phyloP scores from a whole-genome alignment of 2,888 invertebrate species.

The Apotomis capreana region DNA sequence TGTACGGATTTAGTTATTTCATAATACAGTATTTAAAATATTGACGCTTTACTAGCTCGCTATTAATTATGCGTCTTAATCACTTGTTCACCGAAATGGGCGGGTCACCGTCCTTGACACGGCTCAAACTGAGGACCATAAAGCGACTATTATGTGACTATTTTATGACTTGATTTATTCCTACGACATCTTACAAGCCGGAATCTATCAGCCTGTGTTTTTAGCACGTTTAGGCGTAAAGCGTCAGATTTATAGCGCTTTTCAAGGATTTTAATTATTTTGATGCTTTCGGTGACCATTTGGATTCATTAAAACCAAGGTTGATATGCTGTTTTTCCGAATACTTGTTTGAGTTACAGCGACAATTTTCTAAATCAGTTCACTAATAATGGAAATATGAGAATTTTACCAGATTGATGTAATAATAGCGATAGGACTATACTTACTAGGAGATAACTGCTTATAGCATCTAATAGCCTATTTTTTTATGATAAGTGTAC shows the following conservation, averaged over 20 bases:
- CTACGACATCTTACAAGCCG: slow-evolving; percentile 30
- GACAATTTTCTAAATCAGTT: not conserved
- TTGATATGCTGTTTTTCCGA: not conserved
- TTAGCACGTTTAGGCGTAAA: slow-evolving; percentile 18
- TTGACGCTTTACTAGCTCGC: too few species aligned
- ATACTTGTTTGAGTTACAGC: not conserved
- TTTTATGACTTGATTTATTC: slow-evolving; percentile 27
- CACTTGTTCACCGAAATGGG: slow-evolving; percentile 5
- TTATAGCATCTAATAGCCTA: too few species aligned
- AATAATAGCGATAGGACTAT: too few species aligned
- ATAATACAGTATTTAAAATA: too few species aligned
- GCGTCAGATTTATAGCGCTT: not conserved
- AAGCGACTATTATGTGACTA: slow-evolving; percentile 25
- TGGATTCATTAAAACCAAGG: not conserved
- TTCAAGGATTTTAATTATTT: slow-evolving; percentile 22
- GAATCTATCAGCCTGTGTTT: slow-evolving; percentile 25
- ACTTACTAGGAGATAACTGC: too few species aligned
- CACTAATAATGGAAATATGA: too few species aligned
- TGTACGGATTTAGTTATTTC: too few species aligned
- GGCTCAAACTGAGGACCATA: slow-evolving; percentile 13
- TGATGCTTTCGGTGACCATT: not conserved
- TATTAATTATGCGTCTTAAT: too few species aligned
- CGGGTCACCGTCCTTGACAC: slow-evolving; percentile 37
- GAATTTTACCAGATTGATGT: too few species aligned
- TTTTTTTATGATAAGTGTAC: too few species aligned